Base-by-base conservation (phyloP, 2,888 invertebrate species). In the Mamestra brassicae region DNA sequence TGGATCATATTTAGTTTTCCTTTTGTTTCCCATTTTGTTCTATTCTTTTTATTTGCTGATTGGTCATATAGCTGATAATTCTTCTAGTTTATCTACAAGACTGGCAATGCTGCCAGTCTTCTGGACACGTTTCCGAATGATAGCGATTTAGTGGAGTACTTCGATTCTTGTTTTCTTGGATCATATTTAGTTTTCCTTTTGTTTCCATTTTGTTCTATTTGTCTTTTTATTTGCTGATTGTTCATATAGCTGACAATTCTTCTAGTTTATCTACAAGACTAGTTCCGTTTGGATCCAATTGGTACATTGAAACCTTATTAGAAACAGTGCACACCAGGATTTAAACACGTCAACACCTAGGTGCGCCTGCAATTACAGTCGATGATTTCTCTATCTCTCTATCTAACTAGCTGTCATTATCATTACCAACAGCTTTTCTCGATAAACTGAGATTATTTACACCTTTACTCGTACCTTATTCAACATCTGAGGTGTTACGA, bases 351-450 rank as follows among this genome's bases (percentile, higher is more conserved):
- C 34, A 38, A 26, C 38, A 47, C 34, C 13, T 50, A 34, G 10
- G 42, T 62, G 54, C 13, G 50, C 13, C 34, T 55, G 17, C 13
- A n/a, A 47, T 58, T 75, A 76, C 2, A 52, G 42, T 50, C 5
- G 34, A 34, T 36, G n/a, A 36, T 60, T 42, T 60, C 11, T 38
- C 13, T 60, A 36, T 13, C 36, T 60, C 11, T 38, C 13, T 60
- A 36, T 13, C 36, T 67, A 66, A n/a, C 11, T 54, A 47, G 4
- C 26, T 42, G 17, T 54, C 36, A 52, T 80, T 52, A 57, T 71
- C 17, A 60, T 70, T 63, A 71, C 36, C 36, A 61, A 58, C 17
- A 26, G 17, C 50, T 50, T 71, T 64, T 76, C 60, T 65, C 52
- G 36, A 60, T 69, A 77, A 66, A 45, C 57, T 64, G 5, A 8